Conservation (phyloP, 23 tunicate genomes). For the Trididemnum clinides region DNA sequence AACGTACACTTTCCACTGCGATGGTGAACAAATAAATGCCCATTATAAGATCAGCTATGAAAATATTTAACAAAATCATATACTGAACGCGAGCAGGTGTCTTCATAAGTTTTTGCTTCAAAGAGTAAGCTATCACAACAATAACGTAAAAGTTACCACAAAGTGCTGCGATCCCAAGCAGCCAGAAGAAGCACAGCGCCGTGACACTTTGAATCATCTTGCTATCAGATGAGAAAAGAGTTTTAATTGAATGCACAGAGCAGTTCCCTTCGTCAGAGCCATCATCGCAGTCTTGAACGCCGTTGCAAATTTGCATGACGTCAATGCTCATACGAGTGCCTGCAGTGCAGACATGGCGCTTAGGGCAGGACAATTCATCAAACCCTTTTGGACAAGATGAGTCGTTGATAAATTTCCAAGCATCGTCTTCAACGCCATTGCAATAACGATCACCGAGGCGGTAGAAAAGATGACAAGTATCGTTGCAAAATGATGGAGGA, state of each 20-base stretch:
- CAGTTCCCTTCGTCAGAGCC: slow-evolving; percentile 18
- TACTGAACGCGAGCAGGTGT: background rate
- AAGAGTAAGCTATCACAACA: background rate
- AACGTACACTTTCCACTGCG: background rate
- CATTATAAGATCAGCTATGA: slow-evolving; percentile 50
- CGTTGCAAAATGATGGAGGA: slow-evolving; percentile 29
- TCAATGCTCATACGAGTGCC: slow-evolving; percentile 1
- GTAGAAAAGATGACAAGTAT: slow-evolving; percentile 10
- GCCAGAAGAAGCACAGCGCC: background rate
- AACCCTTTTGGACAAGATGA: slow-evolving; percentile 27
- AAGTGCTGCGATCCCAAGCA: background rate
- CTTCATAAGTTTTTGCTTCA: background rate
- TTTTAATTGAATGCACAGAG: background rate
- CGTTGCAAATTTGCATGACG: background rate
- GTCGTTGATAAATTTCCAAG: slow-evolving; percentile 34
- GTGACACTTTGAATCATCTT: slow-evolving; percentile 1
- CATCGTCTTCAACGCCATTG: slow-evolving; percentile 38
- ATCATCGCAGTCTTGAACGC: slow-evolving; percentile 12
- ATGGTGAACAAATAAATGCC: slow-evolving; percentile 40
- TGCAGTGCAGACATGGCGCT: slow-evolving; percentile 1
- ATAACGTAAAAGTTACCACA: slow-evolving; percentile 14
- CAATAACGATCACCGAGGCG: slow-evolving; percentile 46
- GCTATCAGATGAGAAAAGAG: background rate
- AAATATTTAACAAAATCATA: slow-evolving; percentile 18
- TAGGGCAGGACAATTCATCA: slow-evolving; percentile 25